Evolutionary conservation across 2,888 invertebrate genomes (phyloP).

Genomic region (Diarsia dahlii): DNA sequence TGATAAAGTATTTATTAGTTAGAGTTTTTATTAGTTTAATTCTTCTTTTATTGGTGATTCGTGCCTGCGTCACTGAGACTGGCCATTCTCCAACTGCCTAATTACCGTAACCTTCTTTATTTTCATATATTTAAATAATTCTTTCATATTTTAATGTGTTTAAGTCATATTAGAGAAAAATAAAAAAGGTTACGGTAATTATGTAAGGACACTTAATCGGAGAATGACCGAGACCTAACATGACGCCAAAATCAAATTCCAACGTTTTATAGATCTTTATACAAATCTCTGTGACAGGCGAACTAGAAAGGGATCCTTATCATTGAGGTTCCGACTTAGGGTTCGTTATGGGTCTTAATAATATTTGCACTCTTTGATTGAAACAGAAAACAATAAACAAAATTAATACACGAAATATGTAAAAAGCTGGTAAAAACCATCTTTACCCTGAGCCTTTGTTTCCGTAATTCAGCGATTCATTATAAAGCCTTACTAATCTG

Average conservation of each 20-base stretch:
- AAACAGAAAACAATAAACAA: conserved; percentile 36
- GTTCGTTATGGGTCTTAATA: not conserved
- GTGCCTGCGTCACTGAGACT: too few species aligned
- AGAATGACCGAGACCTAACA: too few species aligned
- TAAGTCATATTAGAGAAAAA: too few species aligned
- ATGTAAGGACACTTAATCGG: too few species aligned
- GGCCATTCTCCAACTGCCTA: too few species aligned
- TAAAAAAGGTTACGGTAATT: too few species aligned
- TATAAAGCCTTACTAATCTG: conserved; percentile 69
- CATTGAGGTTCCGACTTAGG: not conserved
- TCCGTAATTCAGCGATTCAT: conserved; percentile 59
- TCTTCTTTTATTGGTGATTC: not conserved
- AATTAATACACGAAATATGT: conserved; percentile 30
- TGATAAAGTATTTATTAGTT: too few species aligned
- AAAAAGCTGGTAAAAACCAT: conserved; percentile 40
- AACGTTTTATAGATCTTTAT: not conserved
- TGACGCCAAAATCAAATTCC: not conserved
- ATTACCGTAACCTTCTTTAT: too few species aligned
- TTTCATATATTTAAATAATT: too few species aligned
- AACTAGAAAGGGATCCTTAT: not conserved
- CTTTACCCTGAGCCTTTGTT: conserved; percentile 57
- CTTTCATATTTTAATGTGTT: too few species aligned
- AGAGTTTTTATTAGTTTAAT: too few species aligned
- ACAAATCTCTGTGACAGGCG: not conserved
- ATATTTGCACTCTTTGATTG: conserved; percentile 21